Evolutionary conservation across 2,888 invertebrate genomes (phyloP), one percentile per base, ranked within the genome.

Genomic region (Scrobipalpa atriplicella): DNA sequence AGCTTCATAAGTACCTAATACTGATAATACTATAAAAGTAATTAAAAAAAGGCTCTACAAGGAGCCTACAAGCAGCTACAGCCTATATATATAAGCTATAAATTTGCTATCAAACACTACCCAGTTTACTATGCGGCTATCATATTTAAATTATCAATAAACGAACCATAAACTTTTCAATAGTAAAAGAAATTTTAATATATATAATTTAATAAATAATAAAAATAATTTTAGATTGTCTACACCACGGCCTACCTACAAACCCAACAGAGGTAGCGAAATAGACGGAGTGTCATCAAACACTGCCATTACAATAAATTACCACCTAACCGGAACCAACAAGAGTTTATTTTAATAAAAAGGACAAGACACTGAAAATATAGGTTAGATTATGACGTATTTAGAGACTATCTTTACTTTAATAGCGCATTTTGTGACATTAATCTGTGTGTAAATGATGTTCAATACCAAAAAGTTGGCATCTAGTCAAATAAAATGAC

Each of bases 341-440:
- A 66, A 66, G 68, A 72, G 67, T 74, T 76, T 79, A 77, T 78
- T 78, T 78, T 75, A 70, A 72, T 72, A 70, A 71, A 74, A 73
- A 81, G 78, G 79, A 79, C 73, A 79, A 74, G 51, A 10, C 51
- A 70, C 78, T 76, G 75, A 77, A 79, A 80, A 80, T 80, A 73
- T 81, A 78, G 76, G 78, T 80, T 81, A 81, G 76, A 78, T 78
- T 79, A 81, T 83, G 80, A 66, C 66, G 66, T 62, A 84, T 80
- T 78, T 79, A 71, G 70, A 68, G 70, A 75, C 82, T 85, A 84
- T 86, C 80, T 85, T 81, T 80, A 80, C 77, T 80, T 81, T 84
- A 84, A 85, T 84, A 78, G 81, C 79, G 71, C 78, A 80, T 85
- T 85, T 82, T 75, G 80, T 82, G 86, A 84, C 83, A 86, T 85